Evolutionary conservation across 1,140 invertebrate genomes (phyloP), one percentile per base, ranked within the genome.

Genomic region (Euwallacea similis): DNA sequence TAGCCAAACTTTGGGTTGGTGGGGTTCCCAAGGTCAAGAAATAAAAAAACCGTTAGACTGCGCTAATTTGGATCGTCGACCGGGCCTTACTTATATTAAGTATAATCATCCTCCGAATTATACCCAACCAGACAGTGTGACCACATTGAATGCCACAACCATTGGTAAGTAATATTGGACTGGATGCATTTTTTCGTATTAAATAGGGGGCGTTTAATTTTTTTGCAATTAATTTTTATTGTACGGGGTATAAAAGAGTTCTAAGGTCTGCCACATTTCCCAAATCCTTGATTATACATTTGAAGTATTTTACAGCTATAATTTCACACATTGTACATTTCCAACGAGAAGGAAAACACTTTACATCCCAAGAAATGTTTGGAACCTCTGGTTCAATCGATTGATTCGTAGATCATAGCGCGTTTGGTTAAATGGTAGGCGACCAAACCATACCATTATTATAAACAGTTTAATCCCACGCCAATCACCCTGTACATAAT

Each of bases 11-110:
- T 86, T 89, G 1, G 93, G 93, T 1, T 96, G 94, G 94, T 97
- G 94, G 95, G 93, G 93, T 0, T 81, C 88, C 0, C 89, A 90
- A 63, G 94, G 93, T 15, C 90, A 89, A 0, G 92, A 94, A 82
- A 90, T 94, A 2, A 85, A 89, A 0, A 85, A 85, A n/a, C 88
- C 93, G 0, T 86, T 90, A 15, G 86, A 93, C 73, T 97, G 95
- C 80, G 88, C 91, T 58, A 82, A 87, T 16, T 84, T 91, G 73
- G 94, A 97, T 79, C 89, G 88, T 71, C 85, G 93, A 54, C 93
- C 95, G 0, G 96, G 96, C 0, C 84, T 98, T 0, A 96, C 94
- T 0, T 95, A 93, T 74, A 84, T 96, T 0, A 91, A 93, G 70
- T 97, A 97, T 80, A 88, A 91, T 69, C 89, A 91, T 79, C 96